A percentile compares a stretch with the other conserved stretches of the same genome.
These are phyloP conservation scores for Sternarchorhynchus goeldii DNA, from an alignment of 2,797 vertebrate species.

Conservation along the genomic window DNA sequence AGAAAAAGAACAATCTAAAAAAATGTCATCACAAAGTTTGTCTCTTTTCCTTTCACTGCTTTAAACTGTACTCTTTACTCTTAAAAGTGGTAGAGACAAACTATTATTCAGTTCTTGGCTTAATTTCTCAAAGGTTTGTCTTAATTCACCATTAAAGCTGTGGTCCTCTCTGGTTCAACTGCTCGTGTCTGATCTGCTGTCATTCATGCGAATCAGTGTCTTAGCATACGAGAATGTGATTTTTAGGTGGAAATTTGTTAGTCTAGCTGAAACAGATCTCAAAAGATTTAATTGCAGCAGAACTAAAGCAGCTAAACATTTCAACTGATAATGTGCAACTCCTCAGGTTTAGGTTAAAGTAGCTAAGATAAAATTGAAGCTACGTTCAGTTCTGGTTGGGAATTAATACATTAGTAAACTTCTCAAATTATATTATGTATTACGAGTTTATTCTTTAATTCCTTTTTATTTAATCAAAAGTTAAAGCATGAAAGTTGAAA, in stretches of 20 bases:
- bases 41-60: constrained; percentile 31
- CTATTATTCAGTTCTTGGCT: constrained; percentile 54
- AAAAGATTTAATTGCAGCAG: constrained; percentile 53
- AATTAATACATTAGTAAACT: too few relatives aligned
- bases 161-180: constrained; percentile 51
- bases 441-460: not conserved
- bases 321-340: constrained; percentile 13
- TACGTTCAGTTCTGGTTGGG: not conserved
- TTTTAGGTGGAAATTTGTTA: constrained; percentile 44
- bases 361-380: not conserved
- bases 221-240: constrained; percentile 50
- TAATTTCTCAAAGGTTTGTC: constrained; percentile 63
- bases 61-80: constrained; percentile 54
- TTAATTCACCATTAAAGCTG: constrained; percentile 50
- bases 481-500: not conserved
- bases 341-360: not conserved
- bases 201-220: constrained; percentile 55
- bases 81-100: constrained; percentile 59
- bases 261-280: constrained; percentile 44
- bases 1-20: constrained; percentile 42
- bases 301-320: constrained; percentile 28
- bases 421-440: too few relatives aligned
- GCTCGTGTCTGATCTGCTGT: constrained; percentile 39
- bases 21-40: constrained; percentile 22
- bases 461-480: not conserved